Conservation (phyloP, 2,113 vertebrate species). For the Sisor rabdophorus region DNA sequence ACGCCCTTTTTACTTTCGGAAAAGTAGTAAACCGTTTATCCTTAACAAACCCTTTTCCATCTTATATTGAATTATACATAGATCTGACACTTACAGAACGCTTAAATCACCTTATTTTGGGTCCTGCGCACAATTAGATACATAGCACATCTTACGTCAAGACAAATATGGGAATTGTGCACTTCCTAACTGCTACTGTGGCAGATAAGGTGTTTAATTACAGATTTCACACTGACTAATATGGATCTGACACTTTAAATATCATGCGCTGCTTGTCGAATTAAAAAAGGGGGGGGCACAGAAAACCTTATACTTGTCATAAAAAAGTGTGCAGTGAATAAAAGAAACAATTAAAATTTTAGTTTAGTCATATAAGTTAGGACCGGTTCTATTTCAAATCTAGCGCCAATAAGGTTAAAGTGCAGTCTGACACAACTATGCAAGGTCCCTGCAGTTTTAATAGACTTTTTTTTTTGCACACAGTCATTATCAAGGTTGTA, state of each 20-base stretch:
- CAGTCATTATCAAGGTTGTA: too few relatives aligned
- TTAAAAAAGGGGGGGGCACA: background rate
- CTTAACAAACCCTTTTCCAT: background rate
- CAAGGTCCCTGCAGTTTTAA: background rate
- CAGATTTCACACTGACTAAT: constrained; percentile 38
- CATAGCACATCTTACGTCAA: constrained; percentile 76
- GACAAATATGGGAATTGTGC: constrained; percentile 26
- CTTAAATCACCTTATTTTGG: constrained; percentile 67
- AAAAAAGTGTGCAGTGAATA: too few relatives aligned
- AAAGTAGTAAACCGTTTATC: background rate
- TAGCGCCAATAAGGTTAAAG: background rate
- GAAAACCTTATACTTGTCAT: too few relatives aligned
- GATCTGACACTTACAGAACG: constrained; percentile 21
- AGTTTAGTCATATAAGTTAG: background rate
- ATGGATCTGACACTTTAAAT: constrained; percentile 32
- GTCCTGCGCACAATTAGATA: constrained; percentile 87
- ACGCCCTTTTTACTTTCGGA: background rate
- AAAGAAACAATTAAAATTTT: background rate
- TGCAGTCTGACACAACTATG: background rate
- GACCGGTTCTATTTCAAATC: background rate
- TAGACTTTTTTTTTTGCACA: too few relatives aligned
- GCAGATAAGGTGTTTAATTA: constrained; percentile 39
- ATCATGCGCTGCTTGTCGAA: background rate
- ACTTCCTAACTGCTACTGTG: constrained; percentile 24
- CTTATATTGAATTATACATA: constrained; percentile 5